These are phyloP conservation scores for Rhinogobio ventralis DNA, from an alignment of 2,797 vertebrate species.

Conservation along the genomic window DNA sequence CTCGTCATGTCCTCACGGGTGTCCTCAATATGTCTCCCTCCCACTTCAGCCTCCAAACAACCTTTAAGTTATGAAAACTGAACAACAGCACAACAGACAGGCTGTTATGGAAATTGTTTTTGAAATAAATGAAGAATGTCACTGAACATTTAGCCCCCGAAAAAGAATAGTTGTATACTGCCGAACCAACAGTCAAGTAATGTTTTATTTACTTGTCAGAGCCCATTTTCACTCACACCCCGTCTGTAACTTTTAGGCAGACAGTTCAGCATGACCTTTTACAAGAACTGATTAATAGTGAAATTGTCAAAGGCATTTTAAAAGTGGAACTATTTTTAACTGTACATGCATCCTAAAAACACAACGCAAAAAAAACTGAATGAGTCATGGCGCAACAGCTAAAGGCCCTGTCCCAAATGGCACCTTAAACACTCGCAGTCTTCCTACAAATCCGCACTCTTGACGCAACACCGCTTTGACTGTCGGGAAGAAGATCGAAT, in stretches of 20 bases:
- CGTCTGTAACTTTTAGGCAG: not conserved
- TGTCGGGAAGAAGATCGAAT: too few species aligned
- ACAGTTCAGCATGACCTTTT: slow-evolving; percentile 44
- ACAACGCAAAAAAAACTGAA: not conserved
- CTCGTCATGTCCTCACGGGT: slow-evolving; percentile 26
- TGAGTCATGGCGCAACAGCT: not conserved
- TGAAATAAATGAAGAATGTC: not conserved
- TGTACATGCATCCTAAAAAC: not conserved
- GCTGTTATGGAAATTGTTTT: not conserved
- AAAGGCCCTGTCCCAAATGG: not conserved
- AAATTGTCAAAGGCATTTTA: slow-evolving; percentile 9
- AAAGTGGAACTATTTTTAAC: not conserved
- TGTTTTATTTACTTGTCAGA: slow-evolving; percentile 10
- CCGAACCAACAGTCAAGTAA: not conserved
- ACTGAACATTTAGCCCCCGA: not conserved
- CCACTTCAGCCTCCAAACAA: slow-evolving; percentile 33
- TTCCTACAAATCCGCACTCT: too few species aligned
- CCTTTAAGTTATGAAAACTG: slow-evolving; percentile 23
- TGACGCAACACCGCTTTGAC: too few species aligned
- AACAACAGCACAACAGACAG: not conserved
- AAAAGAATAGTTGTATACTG: not conserved
- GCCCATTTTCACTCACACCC: not conserved
- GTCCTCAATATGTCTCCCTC: slow-evolving; percentile 50
- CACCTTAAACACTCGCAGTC: too few species aligned
- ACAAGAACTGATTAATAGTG: slow-evolving; percentile 37